A percentile compares a stretch with the other conserved stretches of the same genome.
These are phyloP conservation scores for Hirtodrosophila cameraria DNA, from an alignment of 2,888 invertebrate genomes.

Conservation along the genomic window DNA sequence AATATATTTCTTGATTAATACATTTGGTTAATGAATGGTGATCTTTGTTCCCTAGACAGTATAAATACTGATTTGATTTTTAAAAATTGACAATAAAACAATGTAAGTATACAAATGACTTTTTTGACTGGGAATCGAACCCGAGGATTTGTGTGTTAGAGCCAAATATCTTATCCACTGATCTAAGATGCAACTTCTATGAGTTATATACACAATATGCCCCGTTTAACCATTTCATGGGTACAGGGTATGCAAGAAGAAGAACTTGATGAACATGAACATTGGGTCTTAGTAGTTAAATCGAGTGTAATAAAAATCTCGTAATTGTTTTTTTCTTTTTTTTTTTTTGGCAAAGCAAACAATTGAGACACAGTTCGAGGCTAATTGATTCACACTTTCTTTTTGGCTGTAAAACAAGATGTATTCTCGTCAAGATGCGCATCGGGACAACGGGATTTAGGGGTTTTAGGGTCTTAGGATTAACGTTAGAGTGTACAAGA, in stretches of 20 bases:
- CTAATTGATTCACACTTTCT: conserved; percentile 82
- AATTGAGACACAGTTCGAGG: conserved; percentile 57
- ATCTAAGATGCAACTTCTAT: no score
- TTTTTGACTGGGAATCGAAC: no score
- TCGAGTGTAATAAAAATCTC: conserved; percentile 68
- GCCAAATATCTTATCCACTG: no score
- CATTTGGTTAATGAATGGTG: no score
- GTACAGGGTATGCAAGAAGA: conserved; percentile 3
- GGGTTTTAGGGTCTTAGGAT: conserved; percentile 5
- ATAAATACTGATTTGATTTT: no score
- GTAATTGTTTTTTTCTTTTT: conserved; percentile 60
- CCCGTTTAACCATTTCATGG: no score
- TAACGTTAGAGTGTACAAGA: conserved; percentile 7
- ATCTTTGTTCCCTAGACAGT: no score
- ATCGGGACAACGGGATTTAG: conserved; percentile 29
- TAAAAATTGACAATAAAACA: no score
- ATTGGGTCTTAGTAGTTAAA: conserved; percentile 52
- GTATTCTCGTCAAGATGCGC: conserved; percentile 36
- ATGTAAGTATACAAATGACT: no score
- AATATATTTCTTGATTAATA: no score
- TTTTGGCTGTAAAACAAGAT: conserved; percentile 75
- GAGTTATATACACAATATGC: no score
- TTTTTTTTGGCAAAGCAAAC: conserved; percentile 64
- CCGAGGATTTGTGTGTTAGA: no score
- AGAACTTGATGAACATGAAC: conserved; percentile 38